Base-by-base conservation (phyloP, 1,140 invertebrate species). In the Drosophila tsacasi region DNA sequence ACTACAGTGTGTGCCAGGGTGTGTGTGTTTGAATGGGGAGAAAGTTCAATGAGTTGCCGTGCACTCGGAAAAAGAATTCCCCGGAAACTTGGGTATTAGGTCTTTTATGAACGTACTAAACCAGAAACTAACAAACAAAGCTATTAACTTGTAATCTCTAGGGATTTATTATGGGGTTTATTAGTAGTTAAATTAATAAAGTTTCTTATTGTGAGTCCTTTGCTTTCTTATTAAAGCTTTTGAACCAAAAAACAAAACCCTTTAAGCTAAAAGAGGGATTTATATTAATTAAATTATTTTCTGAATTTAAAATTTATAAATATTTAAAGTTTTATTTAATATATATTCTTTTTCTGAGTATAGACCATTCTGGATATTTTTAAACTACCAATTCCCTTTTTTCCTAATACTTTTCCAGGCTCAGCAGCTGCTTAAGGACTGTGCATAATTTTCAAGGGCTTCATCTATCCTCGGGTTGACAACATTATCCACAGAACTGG, bases 401-500 rank as follows among this genome's bases (percentile, higher is more conserved):
- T 37, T 55, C n/a, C 21, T 17, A 3, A 15, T 32, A 35, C 13
- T 37, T 32, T 10, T 23, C 32, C 13, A 5, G 7, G 7, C 13
- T 15, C 4, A 23, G 19, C 13, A 37, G 52, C 52, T 17, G 21
- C 52, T 55, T 55, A 55, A 17, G 13, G 19, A 55, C 19, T 5
- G 8, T 21, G 52, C 19, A 55, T 37, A 55, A 55, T 55, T 55
- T 55, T 23, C 19, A 55, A 37, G 32, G 5, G 30, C 32, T 35
- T 32, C 3, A 6, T 30, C 9, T 54, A 9, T 21, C 8, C 13
- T 35, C 2, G 32, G 32, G 52, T 55, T 55, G 52, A 55, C 52
- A 55, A 55, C 52, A 55, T 55, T 55, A 55, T 55, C 32, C 32
- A 5, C 52, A 55, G 52, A 55, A 17, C 19, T 37, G 52, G 52